Evolutionary conservation across 2,888 invertebrate species (phyloP).

Genomic region (Tinea pellionella): DNA sequence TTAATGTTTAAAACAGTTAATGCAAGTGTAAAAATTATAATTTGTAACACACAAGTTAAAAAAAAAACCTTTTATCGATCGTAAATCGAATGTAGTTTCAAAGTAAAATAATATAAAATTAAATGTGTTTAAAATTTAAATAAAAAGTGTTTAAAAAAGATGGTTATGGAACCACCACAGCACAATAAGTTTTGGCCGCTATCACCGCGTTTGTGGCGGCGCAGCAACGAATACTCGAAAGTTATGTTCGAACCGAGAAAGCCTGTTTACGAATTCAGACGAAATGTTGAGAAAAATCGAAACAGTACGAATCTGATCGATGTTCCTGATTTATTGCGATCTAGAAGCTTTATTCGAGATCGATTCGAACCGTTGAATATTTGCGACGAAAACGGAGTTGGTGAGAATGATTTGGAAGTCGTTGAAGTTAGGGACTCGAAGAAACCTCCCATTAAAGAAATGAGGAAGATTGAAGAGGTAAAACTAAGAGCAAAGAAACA

Average conservation of each 20-base stretch:
- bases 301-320: constrained; percentile 22
- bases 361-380: constrained; percentile 43
- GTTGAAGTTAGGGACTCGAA: constrained; percentile 31
- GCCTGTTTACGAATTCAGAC: constrained; percentile 49
- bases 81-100: neutral
- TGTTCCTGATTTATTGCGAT: constrained; percentile 44
- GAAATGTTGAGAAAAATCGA: constrained; percentile 31
- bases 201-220: constrained; percentile 56
- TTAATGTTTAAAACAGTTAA: neutral
- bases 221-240: constrained; percentile 59
- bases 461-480: constrained; percentile 44
- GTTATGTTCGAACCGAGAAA: constrained; percentile 58
- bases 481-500: constrained; percentile 51
- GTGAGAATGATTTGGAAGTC: constrained; percentile 22
- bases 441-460: constrained; percentile 40
- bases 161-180: constrained; percentile 61
- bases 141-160: constrained; percentile 21
- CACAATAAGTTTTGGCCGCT: constrained; percentile 52
- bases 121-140: neutral
- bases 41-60: no score
- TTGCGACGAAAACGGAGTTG: constrained; percentile 27
- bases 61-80: no score
- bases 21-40: no score
- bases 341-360: constrained; percentile 45
- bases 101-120: neutral